Percentiles rank a stretch among this genome's conserved stretches.
Conservation (phyloP, 2,888 invertebrate species). For the Caenorhabditis sulstoni region DNA sequence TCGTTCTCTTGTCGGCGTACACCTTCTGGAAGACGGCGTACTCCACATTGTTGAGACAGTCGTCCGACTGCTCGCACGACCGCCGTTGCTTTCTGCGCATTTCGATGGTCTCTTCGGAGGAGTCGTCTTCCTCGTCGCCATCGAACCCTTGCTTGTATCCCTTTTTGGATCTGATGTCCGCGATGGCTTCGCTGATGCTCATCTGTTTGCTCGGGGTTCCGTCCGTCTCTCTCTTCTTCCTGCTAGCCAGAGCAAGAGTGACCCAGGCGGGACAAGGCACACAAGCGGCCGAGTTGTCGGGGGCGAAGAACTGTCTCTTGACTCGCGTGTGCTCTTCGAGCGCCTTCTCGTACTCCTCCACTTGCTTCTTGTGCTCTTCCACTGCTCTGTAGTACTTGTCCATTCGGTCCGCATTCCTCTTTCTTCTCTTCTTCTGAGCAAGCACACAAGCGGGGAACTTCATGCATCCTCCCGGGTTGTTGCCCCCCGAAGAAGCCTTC, state of each 20-base stretch:
- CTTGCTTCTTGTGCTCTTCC: constrained; percentile 55
- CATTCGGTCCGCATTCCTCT: constrained; percentile 70
- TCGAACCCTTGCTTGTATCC: constrained; percentile 71
- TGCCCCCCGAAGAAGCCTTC: constrained; percentile 55
- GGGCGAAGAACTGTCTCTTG: constrained; percentile 76
- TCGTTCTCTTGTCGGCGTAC: constrained; percentile 71
- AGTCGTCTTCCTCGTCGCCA: constrained; percentile 54
- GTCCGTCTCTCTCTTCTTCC: constrained; percentile 62
- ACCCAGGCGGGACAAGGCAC: constrained; percentile 78
- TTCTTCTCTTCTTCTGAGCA: constrained; percentile 73
- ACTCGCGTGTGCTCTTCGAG: constrained; percentile 68
- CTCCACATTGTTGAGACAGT: constrained; percentile 74
- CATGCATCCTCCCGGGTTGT: constrained; percentile 68
- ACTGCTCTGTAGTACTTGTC: constrained; percentile 70
- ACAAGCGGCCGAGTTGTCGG: constrained; percentile 72
- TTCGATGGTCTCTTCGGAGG: constrained; percentile 57
- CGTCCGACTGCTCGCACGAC: constrained; percentile 71
- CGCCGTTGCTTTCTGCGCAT: constrained; percentile 51
- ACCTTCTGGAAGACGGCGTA: constrained; percentile 73
- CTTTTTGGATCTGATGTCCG: constrained; percentile 68
- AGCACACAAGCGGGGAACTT: constrained; percentile 77
- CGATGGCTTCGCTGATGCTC: constrained; percentile 69
- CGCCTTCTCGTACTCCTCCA: constrained; percentile 57
- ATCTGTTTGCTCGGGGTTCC: constrained; percentile 37
- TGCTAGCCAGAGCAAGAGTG: constrained; percentile 72